Evolutionary conservation across 2,113 vertebrate species (phyloP), one percentile per base, ranked within the genome.

Genomic region (Taurulus bubalis): DNA sequence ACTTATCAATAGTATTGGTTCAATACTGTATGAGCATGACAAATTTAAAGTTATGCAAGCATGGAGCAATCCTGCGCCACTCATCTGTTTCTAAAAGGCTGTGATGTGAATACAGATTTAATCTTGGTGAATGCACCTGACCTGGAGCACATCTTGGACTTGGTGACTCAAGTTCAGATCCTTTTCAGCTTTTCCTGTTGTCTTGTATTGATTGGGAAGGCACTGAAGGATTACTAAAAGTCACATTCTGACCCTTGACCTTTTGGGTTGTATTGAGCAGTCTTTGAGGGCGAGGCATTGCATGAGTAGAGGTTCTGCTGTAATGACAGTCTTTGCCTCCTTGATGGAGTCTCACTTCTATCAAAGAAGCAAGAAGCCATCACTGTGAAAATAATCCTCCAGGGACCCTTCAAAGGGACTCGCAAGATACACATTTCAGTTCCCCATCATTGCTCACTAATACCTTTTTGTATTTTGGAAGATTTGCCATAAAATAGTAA

Each of bases 181-280:
- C 22, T 71, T 56, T 63, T 69, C 16, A 12, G 26, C 70, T 75
- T 84, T 86, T 66, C 53, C 24, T 58, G 74, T 77, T 82, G n/a
- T 76, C 51, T 72, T 24, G 16, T 82, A 91, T 90, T 87, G 86
- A 92, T 91, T 68, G 70, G 22, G 14, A 45, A 49, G 53, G 32
- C 30, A 73, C 42, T 71, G 73, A 80, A 56, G 78, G 62, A 91
- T 92, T 86, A 85, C 65, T 55, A 34, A 80, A 85, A 69, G 59
- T 86, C 75, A 83, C 86, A 85, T 81, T 82, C 76, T 90, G 84
- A 83, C 75, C 76, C 59, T 20, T 79, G 83, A 84, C 62, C 83
- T 80, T 73, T 68, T 47, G 42, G n/a, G 42, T 66, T 62, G 59
- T 62, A 70, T 67, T 51, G 75, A 83, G 69, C 45, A 55, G 72